Percentiles rank a stretch among this genome's conserved stretches.
phyloP scores from a whole-genome alignment of 2,113 vertebrate species.

The Vireo altiloquus region DNA sequence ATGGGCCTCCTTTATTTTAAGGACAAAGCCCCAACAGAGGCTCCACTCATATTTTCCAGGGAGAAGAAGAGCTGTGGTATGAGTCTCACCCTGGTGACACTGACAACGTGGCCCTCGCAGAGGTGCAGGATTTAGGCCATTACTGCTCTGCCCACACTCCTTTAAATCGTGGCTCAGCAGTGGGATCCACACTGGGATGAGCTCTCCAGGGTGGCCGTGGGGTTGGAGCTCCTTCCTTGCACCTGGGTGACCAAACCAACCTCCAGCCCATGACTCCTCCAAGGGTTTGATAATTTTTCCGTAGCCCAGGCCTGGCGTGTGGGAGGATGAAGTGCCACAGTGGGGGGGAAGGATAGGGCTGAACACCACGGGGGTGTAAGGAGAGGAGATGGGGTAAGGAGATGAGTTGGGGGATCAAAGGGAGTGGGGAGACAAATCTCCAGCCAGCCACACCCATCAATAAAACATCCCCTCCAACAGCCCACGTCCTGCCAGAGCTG shows the following conservation, averaged over 20 bases:
- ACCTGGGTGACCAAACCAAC: background rate
- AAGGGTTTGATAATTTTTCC: background rate
- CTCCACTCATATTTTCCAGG: background rate
- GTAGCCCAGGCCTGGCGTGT: fast-evolving
- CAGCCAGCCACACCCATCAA: background rate
- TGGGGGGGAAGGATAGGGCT: background rate
- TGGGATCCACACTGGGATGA: fast-evolving
- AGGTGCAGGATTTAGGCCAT: background rate
- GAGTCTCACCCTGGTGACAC: background rate
- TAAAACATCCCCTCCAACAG: background rate
- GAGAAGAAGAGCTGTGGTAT: fast-evolving
- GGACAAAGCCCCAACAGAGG: background rate
- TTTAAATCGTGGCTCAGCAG: background rate
- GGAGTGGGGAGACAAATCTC: background rate
- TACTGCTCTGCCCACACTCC: background rate
- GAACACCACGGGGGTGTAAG: background rate
- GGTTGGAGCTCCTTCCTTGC: background rate
- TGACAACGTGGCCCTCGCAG: background rate
- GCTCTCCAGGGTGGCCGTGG: background rate
- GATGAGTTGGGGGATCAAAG: background rate
- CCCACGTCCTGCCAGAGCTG: background rate
- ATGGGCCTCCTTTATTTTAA: background rate
- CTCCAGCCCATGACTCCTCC: background rate
- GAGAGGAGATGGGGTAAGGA: background rate
- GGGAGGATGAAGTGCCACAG: background rate